Evolutionary conservation across 2,113 vertebrate species (phyloP).

Genomic region (Leptodactylus fuscus): DNA sequence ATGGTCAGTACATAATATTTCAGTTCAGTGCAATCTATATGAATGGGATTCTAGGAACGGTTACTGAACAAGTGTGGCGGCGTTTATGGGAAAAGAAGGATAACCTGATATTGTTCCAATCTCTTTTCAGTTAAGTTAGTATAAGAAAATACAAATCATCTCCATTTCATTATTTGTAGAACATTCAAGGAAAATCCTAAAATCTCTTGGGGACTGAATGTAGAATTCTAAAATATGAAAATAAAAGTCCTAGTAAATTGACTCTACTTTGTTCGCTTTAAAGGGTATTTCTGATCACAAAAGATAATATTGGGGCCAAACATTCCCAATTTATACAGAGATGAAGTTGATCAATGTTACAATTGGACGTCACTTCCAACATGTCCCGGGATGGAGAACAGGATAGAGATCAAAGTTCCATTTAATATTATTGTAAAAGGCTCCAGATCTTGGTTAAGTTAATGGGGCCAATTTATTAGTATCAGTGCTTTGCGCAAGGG

Average conservation of each 20-base stretch:
- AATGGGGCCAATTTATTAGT: no score
- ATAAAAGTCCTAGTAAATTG: no score
- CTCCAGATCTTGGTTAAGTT: background rate
- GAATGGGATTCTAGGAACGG: background rate
- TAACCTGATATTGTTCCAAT: no score
- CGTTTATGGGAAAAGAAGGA: background rate
- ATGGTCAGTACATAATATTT: no score
- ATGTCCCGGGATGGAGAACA: background rate
- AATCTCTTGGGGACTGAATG: no score
- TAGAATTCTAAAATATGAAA: no score
- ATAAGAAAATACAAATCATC: no score
- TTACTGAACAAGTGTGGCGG: background rate
- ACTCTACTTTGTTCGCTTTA: no score
- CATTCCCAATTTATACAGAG: background rate
- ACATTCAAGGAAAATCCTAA: background rate
- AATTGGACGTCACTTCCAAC: background rate
- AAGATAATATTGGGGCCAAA: background rate
- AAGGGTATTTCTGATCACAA: background rate
- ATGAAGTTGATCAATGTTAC: background rate
- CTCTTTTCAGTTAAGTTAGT: no score
- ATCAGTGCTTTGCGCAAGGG: no score
- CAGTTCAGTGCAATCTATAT: no score
- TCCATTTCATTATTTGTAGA: background rate
- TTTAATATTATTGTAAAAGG: background rate
- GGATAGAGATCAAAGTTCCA: background rate